Conservation (phyloP, 2,888 invertebrate genomes). For the Taenaris catops region DNA sequence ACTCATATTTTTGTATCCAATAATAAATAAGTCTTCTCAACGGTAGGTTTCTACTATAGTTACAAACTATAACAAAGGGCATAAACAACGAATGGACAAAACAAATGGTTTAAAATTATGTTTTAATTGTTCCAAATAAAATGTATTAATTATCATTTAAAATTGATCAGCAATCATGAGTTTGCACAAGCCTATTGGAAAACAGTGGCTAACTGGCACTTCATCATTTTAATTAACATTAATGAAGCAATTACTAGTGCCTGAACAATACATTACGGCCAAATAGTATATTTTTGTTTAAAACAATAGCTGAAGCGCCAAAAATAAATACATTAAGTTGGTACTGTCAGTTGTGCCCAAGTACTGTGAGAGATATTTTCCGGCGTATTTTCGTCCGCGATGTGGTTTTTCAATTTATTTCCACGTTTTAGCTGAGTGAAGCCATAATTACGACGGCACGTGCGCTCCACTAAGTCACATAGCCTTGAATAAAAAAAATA, state of each 20-base stretch:
- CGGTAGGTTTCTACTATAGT: constrained; percentile 5
- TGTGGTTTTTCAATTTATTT: constrained; percentile 73
- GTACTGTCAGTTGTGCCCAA: constrained; percentile 54
- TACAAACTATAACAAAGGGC: too few species aligned
- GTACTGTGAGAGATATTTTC: constrained; percentile 61
- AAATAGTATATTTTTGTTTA: constrained; percentile 47
- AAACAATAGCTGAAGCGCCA: constrained; percentile 58
- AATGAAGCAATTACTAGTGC: constrained; percentile 53
- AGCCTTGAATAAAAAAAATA: too few species aligned
- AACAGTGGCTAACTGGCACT: constrained; percentile 23
- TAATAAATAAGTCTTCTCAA: too few species aligned
- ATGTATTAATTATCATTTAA: constrained; percentile 19
- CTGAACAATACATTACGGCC: constrained; percentile 44
- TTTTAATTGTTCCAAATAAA: constrained; percentile 8
- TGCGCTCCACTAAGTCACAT: constrained; percentile 48
- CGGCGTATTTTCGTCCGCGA: constrained; percentile 58
- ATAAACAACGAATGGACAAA: too few species aligned
- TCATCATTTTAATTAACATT: constrained; percentile 47
- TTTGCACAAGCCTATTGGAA: constrained; percentile 15
- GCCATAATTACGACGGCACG: constrained; percentile 61
- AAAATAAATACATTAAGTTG: constrained; percentile 69
- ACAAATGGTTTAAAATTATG: not conserved
- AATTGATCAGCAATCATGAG: constrained; percentile 13
- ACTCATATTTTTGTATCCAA: too few species aligned
- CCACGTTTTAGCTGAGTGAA: constrained; percentile 65